Percentiles rank a stretch among this genome's conserved stretches.
These are phyloP conservation scores for Drosophila novamexicana DNA, from an alignment of 1,140 invertebrate species.

Conservation along the genomic window DNA sequence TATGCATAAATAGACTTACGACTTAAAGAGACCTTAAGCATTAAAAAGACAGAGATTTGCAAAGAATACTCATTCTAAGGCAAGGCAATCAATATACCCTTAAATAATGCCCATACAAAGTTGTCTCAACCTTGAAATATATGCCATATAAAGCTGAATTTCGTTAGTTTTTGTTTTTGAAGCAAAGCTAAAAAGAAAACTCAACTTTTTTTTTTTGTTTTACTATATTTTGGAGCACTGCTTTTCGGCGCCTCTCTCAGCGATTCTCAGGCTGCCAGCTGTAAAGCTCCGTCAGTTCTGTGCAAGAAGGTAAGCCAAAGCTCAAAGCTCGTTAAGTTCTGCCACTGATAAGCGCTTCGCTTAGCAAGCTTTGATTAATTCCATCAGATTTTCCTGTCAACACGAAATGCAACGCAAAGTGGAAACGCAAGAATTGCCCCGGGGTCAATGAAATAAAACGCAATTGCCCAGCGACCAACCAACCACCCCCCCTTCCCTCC, in stretches of 20 bases:
- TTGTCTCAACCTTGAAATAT: neutral
- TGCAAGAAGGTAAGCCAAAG: slow-evolving; percentile 7
- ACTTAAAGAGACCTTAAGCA: no score
- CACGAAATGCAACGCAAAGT: slow-evolving; percentile 19
- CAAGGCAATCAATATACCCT: no score
- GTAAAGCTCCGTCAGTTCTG: neutral
- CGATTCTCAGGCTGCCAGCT: neutral
- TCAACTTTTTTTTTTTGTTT: neutral
- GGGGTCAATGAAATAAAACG: slow-evolving; percentile 52
- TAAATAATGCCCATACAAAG: neutral
- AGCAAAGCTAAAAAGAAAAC: neutral
- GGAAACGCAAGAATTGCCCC: slow-evolving; percentile 3
- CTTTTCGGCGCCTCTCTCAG: neutral
- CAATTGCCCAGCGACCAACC: slow-evolving; percentile 16
- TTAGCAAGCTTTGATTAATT: slow-evolving; percentile 5
- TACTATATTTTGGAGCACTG: neutral
- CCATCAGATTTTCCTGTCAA: slow-evolving; percentile 14
- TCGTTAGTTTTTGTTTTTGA: neutral
- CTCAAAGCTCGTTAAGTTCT: neutral
- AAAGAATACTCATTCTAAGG: no score
- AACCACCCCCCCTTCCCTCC: neutral
- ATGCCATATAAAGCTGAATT: neutral
- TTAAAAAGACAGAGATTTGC: no score
- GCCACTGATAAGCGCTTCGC: neutral
- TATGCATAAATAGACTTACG: no score